Conservation (phyloP, 2,113 vertebrate genomes). For the Aptenodytes patagonicus region DNA sequence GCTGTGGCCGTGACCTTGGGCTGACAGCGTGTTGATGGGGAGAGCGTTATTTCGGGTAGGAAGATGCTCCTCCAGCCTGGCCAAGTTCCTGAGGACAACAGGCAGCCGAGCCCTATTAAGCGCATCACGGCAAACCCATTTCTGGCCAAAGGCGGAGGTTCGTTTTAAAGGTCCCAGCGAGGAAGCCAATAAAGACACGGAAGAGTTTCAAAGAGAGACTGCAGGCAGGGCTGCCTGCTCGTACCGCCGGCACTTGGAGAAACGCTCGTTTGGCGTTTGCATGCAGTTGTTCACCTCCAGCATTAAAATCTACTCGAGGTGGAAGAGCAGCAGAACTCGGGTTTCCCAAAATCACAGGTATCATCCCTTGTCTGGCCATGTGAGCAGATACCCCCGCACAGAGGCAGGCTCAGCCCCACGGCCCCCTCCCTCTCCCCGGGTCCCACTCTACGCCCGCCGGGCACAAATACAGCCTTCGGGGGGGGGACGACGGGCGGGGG, state of each 20-base stretch:
- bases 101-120: background rate
- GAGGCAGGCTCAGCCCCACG: background rate
- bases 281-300: background rate
- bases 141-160: background rate
- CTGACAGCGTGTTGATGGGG: background rate
- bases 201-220: background rate
- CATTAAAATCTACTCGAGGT: too few species aligned
- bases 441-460: background rate
- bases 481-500: too few species aligned
- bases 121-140: background rate
- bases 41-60: background rate
- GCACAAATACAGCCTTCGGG: background rate
- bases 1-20: rapidly evolving
- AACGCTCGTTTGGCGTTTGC: background rate
- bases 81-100: background rate
- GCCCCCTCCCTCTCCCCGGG: background rate
- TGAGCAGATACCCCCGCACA: background rate
- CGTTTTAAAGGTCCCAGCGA: background rate
- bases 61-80: background rate
- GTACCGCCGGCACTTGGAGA: background rate
- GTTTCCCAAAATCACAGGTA: background rate
- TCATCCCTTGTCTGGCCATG: background rate
- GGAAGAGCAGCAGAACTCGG: background rate
- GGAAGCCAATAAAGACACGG: background rate
- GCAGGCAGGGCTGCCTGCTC: background rate